Base-by-base conservation (phyloP, 2,113 vertebrate species). In the Cacatua alba region DNA sequence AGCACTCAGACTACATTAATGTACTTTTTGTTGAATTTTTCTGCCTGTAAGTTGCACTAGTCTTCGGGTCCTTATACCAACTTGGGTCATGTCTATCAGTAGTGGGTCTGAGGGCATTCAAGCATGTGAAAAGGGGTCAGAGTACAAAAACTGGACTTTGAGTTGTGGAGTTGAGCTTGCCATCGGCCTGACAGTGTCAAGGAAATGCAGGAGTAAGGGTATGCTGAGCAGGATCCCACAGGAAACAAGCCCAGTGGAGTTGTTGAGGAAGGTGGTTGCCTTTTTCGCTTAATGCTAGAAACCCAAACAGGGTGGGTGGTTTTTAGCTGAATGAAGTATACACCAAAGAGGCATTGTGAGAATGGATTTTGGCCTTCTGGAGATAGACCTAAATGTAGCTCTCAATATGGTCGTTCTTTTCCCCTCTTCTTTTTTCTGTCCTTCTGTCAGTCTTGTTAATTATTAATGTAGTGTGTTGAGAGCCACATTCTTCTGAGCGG, bases 381-480 rank as follows among this genome's bases (percentile, higher is more conserved):
- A 84, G 64, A 26, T 52, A 71, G 52, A 53, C 20, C 28, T 49
- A 14, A 59, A 26, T 43, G 57, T 84, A 72, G n/a, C n/a, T 88
- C 26, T 88, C 64, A 70, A 16, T 46, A 29, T 1, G 0, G 19
- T 59, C 59, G 37, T 67, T 89, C 31, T 94, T 86, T 55, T 65
- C 15, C 68, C 10, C 7, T 15, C 2, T 48, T 55, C 17, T 65
- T 59, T 67, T 35, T 79, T 60, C 44, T 88, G 11, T 76, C 75
- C 71, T 78, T 75, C 77, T 71, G 49, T 79, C 85, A 84, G 70
- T 93, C 74, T 82, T 64, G 95, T 96, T 96, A 96, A 93, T 96
- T 93, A 96, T 96, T 94, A 97, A 95, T 88, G 92, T 70, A 71
- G 31, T 24, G 18, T 2, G 5, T 81, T 81, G 80, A 70, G 65